Evolutionary conservation across 2,888 invertebrate species (phyloP).

Genomic region (Nezara viridula): DNA sequence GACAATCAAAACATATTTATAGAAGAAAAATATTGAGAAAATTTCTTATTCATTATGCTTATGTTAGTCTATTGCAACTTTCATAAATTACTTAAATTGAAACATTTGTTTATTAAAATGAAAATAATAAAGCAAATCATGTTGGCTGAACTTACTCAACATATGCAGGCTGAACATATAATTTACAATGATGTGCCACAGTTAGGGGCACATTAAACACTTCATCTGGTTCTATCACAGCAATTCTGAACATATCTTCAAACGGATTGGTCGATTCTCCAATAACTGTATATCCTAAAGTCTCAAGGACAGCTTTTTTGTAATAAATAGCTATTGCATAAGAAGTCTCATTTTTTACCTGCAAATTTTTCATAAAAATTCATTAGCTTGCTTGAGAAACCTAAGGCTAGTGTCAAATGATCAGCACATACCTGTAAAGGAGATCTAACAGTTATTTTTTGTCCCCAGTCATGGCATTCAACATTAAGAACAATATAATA

Average conservation of each 20-base stretch:
- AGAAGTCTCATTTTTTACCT: constrained; percentile 84
- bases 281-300: constrained; percentile 75
- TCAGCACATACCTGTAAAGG: constrained; percentile 77
- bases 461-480: constrained; percentile 74
- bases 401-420: not conserved
- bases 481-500: constrained; percentile 81
- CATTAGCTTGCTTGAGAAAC: not conserved
- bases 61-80: not conserved
- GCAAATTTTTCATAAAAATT: constrained; percentile 60
- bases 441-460: constrained; percentile 78
- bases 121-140: not conserved
- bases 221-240: constrained; percentile 81
- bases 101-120: not conserved
- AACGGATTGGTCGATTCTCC: constrained; percentile 82
- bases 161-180: constrained; percentile 81
- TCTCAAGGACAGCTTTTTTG: constrained; percentile 79
- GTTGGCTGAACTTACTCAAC: constrained; percentile 65
- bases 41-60: not conserved
- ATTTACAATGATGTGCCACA: constrained; percentile 84
- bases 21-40: not conserved
- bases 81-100: not conserved
- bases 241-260: constrained; percentile 80
- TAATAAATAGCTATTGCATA: constrained; percentile 82
- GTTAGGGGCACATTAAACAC: constrained; percentile 82
- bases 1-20: not conserved